These are phyloP conservation scores for Lamellibrachia satsuma DNA, from an alignment of 2,888 invertebrate species.

Conservation along the genomic window DNA sequence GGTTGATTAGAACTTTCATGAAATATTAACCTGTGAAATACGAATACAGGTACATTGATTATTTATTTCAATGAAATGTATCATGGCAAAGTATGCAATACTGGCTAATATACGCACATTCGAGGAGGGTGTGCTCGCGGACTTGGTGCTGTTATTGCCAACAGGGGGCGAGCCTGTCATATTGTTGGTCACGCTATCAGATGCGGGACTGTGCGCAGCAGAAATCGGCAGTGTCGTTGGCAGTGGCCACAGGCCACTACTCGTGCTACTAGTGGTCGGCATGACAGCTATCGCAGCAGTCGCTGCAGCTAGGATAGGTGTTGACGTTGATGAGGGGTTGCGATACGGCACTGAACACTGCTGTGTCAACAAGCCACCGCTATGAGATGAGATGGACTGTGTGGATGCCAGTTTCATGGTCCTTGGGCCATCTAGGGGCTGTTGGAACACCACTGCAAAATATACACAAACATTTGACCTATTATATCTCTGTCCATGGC, in stretches of 20 bases:
- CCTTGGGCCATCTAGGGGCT: neutral
- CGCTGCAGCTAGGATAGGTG: neutral
- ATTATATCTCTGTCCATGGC: neutral
- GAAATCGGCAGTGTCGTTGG: neutral
- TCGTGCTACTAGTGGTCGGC: neutral
- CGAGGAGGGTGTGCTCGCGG: neutral
- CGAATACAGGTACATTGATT: too few species aligned
- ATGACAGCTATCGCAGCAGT: neutral
- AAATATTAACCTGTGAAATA: too few species aligned
- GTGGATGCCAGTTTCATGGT: neutral
- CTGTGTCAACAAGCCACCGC: neutral
- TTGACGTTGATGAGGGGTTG: neutral
- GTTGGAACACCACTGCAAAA: neutral
- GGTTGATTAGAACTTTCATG: too few species aligned
- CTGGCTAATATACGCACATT: neutral
- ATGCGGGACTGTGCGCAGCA: neutral
- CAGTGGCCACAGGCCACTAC: neutral
- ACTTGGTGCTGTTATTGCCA: neutral
- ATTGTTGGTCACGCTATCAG: neutral
- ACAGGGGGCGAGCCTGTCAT: neutral
- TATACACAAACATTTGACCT: neutral
- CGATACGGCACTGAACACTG: neutral
- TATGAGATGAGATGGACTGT: neutral
- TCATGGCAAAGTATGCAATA: too few species aligned
- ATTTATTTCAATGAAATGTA: too few species aligned